Conservation (phyloP, 1,140 invertebrate species). For the Hypothenemus hampei region DNA sequence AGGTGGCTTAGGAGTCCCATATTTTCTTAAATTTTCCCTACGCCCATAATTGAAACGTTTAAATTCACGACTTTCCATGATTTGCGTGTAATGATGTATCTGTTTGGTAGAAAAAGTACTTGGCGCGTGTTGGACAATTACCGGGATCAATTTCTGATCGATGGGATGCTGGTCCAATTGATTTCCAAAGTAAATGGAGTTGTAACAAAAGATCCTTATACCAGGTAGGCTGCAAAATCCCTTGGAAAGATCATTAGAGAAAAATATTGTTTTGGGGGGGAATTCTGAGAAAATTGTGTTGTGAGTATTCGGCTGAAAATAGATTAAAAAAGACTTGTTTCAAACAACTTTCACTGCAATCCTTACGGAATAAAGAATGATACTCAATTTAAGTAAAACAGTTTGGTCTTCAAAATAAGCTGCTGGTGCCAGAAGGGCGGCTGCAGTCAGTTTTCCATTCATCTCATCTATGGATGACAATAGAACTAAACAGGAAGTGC, state of each 20-base stretch:
- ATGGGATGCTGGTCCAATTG: slow-evolving; percentile 6
- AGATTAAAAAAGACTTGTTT: background rate
- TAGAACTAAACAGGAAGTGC: slow-evolving; percentile 51
- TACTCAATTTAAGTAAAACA: background rate
- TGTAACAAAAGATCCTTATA: background rate
- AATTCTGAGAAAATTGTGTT: slow-evolving; percentile 4
- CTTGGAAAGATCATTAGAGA: background rate
- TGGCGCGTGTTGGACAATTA: slow-evolving; percentile 2
- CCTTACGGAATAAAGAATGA: slow-evolving; percentile 2
- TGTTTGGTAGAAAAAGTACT: slow-evolving; percentile 7
- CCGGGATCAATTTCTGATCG: background rate
- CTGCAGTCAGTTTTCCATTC: slow-evolving; percentile 49
- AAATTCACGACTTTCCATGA: slow-evolving; percentile 38
- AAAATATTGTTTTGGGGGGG: background rate
- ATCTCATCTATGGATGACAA: slow-evolving; percentile 49
- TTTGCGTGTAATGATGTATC: slow-evolving; percentile 13
- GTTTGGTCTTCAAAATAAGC: slow-evolving; percentile 42
- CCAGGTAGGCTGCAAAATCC: slow-evolving; percentile 2
- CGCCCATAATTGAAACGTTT: slow-evolving; percentile 53
- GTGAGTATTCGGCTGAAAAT: background rate
- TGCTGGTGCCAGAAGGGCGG: slow-evolving; percentile 55
- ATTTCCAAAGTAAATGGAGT: slow-evolving; percentile 4
- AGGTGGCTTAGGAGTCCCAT: slow-evolving; percentile 52
- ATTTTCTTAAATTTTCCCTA: slow-evolving; percentile 49
- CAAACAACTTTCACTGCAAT: background rate